Conservation (phyloP, 2,797 vertebrate genomes). For the Lepidocolaptes lacrymiger region DNA sequence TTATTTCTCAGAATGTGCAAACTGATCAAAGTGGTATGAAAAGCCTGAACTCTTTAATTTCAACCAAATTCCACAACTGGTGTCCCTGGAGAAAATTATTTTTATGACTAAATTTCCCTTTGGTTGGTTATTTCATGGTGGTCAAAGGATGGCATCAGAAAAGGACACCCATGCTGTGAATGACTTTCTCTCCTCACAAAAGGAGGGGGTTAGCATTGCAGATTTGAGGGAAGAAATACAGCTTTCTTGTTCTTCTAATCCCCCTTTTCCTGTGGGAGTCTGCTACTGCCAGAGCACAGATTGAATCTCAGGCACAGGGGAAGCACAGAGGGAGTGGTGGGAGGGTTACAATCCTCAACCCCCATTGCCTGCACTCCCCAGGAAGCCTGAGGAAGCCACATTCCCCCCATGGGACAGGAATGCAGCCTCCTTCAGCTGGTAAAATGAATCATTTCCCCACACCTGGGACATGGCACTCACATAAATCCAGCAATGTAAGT, state of each 20-base stretch:
- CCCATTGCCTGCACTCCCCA: rapidly evolving
- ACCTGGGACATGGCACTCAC: constrained; percentile 72
- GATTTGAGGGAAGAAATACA: background rate
- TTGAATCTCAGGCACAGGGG: rapidly evolving
- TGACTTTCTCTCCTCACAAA: background rate
- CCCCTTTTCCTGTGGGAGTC: background rate
- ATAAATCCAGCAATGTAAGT: constrained; percentile 92
- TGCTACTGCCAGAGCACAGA: background rate
- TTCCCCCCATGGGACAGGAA: rapidly evolving
- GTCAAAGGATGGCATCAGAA: background rate
- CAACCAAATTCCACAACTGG: background rate
- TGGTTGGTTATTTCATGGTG: background rate
- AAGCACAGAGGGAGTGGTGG: background rate
- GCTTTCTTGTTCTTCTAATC: background rate
- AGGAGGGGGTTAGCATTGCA: background rate
- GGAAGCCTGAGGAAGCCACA: background rate
- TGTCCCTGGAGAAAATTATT: background rate
- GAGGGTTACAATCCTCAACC: background rate
- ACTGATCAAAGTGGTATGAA: background rate
- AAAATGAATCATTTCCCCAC: background rate
- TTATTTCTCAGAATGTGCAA: background rate
- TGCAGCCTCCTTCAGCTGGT: background rate
- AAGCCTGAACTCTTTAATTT: background rate
- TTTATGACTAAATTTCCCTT: background rate
- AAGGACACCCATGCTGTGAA: background rate